Conservation (phyloP, 2,888 invertebrate species). For the Autographa gamma region DNA sequence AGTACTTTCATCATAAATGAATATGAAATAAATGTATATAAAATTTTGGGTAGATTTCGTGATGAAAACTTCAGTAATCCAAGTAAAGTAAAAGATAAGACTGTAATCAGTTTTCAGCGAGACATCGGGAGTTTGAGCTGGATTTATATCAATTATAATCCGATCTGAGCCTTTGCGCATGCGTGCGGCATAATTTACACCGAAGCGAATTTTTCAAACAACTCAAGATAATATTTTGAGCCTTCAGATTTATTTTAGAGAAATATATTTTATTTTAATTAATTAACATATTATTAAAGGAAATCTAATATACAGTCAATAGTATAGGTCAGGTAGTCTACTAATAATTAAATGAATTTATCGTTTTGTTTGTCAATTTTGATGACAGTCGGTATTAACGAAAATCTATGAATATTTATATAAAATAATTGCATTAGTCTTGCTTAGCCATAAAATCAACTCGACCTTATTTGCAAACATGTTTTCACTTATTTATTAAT, state of each 20-base stretch:
- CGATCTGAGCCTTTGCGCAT: conserved; percentile 77
- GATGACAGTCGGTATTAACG: not conserved
- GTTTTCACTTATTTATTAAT: not conserved
- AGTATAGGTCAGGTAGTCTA: not conserved
- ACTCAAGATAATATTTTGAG: not conserved
- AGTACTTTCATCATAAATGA: conserved; percentile 21
- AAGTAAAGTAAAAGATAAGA: conserved; percentile 72
- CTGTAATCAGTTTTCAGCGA: conserved; percentile 78
- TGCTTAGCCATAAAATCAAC: not conserved
- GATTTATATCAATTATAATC: conserved; percentile 88
- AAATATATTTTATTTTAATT: too few relatives aligned
- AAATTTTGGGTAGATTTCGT: conserved; percentile 29
- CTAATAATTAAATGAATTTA: not conserved
- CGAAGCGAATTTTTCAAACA: conserved; percentile 42
- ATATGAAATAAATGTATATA: conserved; percentile 20
- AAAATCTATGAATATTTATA: conserved; percentile 5
- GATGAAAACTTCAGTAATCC: conserved; percentile 54
- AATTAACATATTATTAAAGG: too few relatives aligned
- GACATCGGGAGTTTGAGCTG: conserved; percentile 75
- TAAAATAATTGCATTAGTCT: not conserved
- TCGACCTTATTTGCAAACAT: not conserved
- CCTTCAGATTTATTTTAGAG: not conserved
- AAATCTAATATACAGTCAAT: not conserved
- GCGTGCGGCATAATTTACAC: conserved; percentile 78
- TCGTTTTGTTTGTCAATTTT: conserved; percentile 1